These are phyloP conservation scores for Pachyrhynchus sulphureomaculatus DNA, from an alignment of 1,140 invertebrate species.

Conservation along the genomic window DNA sequence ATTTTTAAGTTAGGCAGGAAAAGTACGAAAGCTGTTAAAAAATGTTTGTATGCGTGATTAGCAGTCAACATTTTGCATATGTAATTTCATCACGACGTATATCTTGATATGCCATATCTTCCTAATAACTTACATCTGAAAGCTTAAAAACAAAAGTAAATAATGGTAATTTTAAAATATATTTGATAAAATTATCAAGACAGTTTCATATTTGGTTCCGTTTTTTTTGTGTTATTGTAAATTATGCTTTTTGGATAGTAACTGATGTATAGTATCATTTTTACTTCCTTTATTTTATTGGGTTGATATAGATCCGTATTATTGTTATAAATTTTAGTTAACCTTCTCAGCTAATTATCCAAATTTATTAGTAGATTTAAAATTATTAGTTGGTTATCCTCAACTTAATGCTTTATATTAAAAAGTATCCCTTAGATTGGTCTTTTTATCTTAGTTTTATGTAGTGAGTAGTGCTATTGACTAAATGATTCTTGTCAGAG, in stretches of 20 bases:
- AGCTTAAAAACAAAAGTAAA: not conserved
- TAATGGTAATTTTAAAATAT: not conserved
- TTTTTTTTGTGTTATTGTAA: not conserved
- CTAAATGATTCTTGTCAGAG: not conserved
- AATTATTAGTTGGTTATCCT: not conserved
- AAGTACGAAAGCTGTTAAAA: no score
- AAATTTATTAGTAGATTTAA: not conserved
- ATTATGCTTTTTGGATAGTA: no score
- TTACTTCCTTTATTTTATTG: no score
- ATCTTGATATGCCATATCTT: no score
- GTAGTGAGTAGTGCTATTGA: not conserved
- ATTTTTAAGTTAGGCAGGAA: no score
- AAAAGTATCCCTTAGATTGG: no score
- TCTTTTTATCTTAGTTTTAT: no score
- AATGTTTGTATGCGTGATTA: no score
- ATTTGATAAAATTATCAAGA: conserved; percentile 23
- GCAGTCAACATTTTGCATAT: no score
- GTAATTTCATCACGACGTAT: no score
- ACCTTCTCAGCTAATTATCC: no score
- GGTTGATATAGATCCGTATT: not conserved
- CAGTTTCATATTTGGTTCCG: conserved; percentile 1
- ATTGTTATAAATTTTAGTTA: not conserved
- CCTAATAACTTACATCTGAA: not conserved
- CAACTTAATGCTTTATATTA: not conserved
- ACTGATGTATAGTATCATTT: no score